A percentile compares a stretch with the other conserved stretches of the same genome.
Conservation (phyloP, 2,113 vertebrate species). For the Planiliza haematocheilus region DNA sequence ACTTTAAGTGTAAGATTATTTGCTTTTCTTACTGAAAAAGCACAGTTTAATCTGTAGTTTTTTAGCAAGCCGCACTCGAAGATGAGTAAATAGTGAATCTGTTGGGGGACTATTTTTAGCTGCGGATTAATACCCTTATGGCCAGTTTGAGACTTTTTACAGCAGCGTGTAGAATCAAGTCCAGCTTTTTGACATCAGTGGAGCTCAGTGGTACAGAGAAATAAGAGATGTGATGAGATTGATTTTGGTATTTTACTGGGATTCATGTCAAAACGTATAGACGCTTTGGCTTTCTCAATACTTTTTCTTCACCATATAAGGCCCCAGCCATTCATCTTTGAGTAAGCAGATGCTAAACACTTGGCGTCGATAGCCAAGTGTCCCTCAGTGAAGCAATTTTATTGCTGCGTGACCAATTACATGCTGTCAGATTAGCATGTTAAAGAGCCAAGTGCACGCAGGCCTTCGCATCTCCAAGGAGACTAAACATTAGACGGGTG, state of each 20-base stretch:
- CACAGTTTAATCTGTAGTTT: too few relatives aligned
- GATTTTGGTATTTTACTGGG: not conserved
- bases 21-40: too few relatives aligned
- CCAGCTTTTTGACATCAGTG: not conserved
- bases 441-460: constrained; percentile 37
- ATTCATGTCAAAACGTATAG: not conserved
- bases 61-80: not conserved
- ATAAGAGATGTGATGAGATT: not conserved
- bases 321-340: constrained; percentile 4
- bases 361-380: constrained; percentile 26
- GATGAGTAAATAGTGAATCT: not conserved
- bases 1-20: too few relatives aligned
- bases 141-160: not conserved
- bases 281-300: not conserved
- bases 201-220: not conserved
- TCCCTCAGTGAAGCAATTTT: constrained; percentile 46
- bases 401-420: constrained; percentile 60
- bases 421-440: constrained; percentile 70
- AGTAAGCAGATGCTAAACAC: constrained; percentile 43
- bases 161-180: not conserved
- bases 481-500: constrained; percentile 15
- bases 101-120: not conserved
- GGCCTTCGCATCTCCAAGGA: constrained; percentile 42
- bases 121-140: not conserved
- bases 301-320: not conserved